Percentiles rank a stretch among this genome's conserved stretches.
These are phyloP conservation scores for Xanthia togata DNA, from an alignment of 2,888 invertebrate species.

Conservation along the genomic window DNA sequence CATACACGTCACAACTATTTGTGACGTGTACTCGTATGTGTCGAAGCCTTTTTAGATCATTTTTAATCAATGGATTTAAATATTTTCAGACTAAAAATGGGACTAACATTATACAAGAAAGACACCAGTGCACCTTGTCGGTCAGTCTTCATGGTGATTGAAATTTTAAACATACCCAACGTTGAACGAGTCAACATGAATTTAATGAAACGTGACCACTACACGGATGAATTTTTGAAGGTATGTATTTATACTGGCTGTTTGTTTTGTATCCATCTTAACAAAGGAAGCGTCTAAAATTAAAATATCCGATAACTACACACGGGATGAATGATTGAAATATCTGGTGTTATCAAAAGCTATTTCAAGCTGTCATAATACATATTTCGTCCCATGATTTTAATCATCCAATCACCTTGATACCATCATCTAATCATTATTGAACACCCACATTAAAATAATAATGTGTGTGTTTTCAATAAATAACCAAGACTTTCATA, in stretches of 20 bases:
- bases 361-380: neutral
- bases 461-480: no score
- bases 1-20: no score
- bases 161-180: conserved; percentile 61
- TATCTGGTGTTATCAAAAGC: neutral
- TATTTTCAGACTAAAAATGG: conserved; percentile 54
- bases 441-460: no score
- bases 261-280: neutral
- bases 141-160: conserved; percentile 66
- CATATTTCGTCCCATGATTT: neutral
- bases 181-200: conserved; percentile 62
- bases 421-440: no score
- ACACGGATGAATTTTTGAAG: conserved; percentile 76
- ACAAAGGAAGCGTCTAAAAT: neutral
- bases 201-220: conserved; percentile 73
- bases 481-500: no score
- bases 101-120: conserved; percentile 63
- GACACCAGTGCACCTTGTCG: conserved; percentile 69
- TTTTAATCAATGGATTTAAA: neutral
- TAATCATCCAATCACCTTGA: no score
- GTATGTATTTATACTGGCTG: conserved; percentile 61
- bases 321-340: neutral
- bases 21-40: neutral
- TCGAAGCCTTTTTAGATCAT: neutral
- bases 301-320: neutral